A percentile compares a stretch with the other conserved stretches of the same genome.
phyloP scores from a whole-genome alignment of 2,888 invertebrate genomes.

The Cecidostiba fungosa region DNA sequence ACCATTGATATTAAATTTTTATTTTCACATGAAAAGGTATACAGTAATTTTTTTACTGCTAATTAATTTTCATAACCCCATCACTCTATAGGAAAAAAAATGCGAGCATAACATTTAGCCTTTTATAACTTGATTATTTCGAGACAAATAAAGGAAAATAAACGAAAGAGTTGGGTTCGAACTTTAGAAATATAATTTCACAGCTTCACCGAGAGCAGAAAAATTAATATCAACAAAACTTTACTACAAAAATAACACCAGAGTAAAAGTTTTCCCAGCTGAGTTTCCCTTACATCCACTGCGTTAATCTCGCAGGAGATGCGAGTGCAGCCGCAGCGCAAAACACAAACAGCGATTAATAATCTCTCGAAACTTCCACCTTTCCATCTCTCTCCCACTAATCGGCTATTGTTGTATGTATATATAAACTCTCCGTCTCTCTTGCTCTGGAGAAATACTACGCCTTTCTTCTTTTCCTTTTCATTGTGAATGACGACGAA shows the following conservation, averaged over 20 bases:
- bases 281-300: background rate
- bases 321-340: background rate
- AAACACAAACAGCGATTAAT: constrained; percentile 40
- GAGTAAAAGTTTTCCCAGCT: background rate
- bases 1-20: background rate
- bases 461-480: background rate
- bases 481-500: background rate
- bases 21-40: too few relatives aligned
- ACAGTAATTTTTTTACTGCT: background rate
- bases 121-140: background rate
- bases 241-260: background rate
- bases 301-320: constrained; percentile 14
- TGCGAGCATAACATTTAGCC: background rate
- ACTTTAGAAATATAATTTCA: background rate
- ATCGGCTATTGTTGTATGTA: background rate
- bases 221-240: background rate
- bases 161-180: background rate
- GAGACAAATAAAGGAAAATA: background rate
- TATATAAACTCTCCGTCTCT: background rate
- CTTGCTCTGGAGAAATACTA: background rate
- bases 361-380: constrained; percentile 6
- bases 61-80: background rate
- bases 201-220: background rate
- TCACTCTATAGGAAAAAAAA: background rate
- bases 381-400: background rate